Conservation (phyloP, 2,113 vertebrate genomes). For the Andinoacara biseriatus region DNA sequence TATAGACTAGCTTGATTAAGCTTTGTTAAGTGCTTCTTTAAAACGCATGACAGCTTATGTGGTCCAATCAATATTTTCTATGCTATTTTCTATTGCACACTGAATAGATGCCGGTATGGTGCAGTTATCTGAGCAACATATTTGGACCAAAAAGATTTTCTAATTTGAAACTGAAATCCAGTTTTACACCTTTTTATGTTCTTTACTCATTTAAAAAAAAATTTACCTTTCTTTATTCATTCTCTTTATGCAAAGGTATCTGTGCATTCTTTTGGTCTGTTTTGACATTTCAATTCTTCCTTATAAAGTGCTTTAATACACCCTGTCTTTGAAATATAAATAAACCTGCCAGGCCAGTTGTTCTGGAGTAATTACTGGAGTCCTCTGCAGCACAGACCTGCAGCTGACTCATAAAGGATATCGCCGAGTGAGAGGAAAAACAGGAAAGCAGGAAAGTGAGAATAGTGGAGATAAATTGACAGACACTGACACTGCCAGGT, state of each 20-base stretch:
- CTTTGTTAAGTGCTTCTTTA: background rate
- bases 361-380: constrained; percentile 48
- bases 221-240: background rate
- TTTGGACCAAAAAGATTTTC: background rate
- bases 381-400: constrained; percentile 33
- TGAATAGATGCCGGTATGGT: background rate
- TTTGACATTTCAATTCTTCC: constrained; percentile 4
- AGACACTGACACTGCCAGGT: constrained; percentile 11
- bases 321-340: constrained; percentile 43
- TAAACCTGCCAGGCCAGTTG: constrained; percentile 31
- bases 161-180: background rate
- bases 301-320: constrained; percentile 3
- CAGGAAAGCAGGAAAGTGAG: background rate
- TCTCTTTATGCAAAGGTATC: background rate
- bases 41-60: background rate
- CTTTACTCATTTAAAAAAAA: background rate
- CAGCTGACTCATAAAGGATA: constrained; percentile 58
- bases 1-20: background rate
- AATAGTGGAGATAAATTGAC: constrained; percentile 17
- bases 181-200: background rate
- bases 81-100: background rate
- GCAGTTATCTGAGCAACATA: background rate
- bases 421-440: constrained; percentile 18
- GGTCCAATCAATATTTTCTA: background rate
- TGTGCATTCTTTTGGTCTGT: background rate